phyloP scores from a whole-genome alignment of 2,797 vertebrate species.

The Acanthurus tractus region DNA sequence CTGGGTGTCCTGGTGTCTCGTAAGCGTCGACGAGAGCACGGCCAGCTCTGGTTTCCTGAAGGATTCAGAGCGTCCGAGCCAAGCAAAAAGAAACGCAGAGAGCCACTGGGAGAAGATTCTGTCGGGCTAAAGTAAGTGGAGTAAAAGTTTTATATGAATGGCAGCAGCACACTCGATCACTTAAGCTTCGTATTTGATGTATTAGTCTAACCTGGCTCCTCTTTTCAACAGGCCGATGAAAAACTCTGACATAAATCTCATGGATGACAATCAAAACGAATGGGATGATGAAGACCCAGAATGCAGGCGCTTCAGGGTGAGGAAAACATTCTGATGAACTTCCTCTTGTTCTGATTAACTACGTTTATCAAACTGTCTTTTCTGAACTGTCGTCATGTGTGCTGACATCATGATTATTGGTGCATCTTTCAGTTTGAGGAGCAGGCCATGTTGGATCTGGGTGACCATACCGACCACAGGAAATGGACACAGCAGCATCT shows the following conservation, averaged over 20 bases:
- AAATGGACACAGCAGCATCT: constrained; percentile 99
- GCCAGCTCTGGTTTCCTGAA: constrained; percentile 98
- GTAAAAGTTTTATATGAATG: constrained; percentile 1
- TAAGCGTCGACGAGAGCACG: constrained; percentile 94
- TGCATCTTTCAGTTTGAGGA: constrained; percentile 91
- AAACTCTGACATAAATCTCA: constrained; percentile 93
- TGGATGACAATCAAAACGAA: constrained; percentile 98
- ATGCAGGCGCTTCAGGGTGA: constrained; percentile 94
- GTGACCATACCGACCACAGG: constrained; percentile 94
- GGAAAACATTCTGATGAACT: constrained; percentile 18
- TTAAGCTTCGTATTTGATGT: not conserved
- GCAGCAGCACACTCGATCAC: not conserved
- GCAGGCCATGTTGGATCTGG: constrained; percentile 91
- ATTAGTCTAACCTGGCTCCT: constrained; percentile 21
- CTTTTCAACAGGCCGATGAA: constrained; percentile 87
- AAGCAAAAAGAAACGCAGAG: constrained; percentile 96
- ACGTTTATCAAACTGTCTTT: not conserved
- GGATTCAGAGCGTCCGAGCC: constrained; percentile 94
- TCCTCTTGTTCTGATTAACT: not conserved
- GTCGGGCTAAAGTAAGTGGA: constrained; percentile 94
- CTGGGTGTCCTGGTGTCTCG: constrained; percentile 95
- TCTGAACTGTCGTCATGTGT: not conserved
- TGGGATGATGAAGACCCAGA: constrained; percentile 96
- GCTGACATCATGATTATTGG: not conserved
- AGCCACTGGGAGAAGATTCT: constrained; percentile 95